Base-by-base conservation (phyloP, 1,140 invertebrate genomes). In the Drosophila takahashii region DNA sequence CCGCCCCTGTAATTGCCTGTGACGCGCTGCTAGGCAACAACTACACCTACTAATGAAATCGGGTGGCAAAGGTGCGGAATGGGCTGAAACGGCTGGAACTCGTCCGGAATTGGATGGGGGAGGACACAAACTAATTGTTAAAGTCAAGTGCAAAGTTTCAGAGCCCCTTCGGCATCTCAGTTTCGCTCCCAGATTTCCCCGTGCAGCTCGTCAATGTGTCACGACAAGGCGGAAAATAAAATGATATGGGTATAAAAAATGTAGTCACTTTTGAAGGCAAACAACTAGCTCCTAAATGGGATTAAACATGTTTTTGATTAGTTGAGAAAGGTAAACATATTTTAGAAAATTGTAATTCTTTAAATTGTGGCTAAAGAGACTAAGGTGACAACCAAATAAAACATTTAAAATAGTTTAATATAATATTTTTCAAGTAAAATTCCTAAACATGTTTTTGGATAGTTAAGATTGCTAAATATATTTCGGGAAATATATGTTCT, bases 1-100 rank as follows among this genome's bases (percentile, higher is more conserved):
- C 83, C 83, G 79, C 84, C 75, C 71, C 79, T 79, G 75, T 86
- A 87, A 86, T 86, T 86, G 84, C 83, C 76, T 59, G 66, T 61
- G 83, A 87, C 85, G 75, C 62, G 61, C 74, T 87, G 79, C 70
- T 81, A 58, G 69, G 79, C 74, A 62, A 59, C 70, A 79, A 56
- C 62, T 64, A 57, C 58, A 78, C 57, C 48, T 59, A 48, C 66
- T 48, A 69, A 70, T 70, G 57, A 65, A 74, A 36, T 64, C 27
- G 18, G 18, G 18, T 16, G 15, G 11, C 10, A 6, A 52, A 69
- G 66, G 66, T 67, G 32, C 1, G 16, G 41, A 27, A 5, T 13
- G 22, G 29, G 22, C 32, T 26, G 4, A n/a, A 67, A 39, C 27
- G 22, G 22, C 32, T 26, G 4, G n/a, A 67, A 44, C 27, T n/a